Evolutionary conservation across 2,113 vertebrate genomes (phyloP), one percentile per base, ranked within the genome.

Genomic region (Peromyscus polionotus): DNA sequence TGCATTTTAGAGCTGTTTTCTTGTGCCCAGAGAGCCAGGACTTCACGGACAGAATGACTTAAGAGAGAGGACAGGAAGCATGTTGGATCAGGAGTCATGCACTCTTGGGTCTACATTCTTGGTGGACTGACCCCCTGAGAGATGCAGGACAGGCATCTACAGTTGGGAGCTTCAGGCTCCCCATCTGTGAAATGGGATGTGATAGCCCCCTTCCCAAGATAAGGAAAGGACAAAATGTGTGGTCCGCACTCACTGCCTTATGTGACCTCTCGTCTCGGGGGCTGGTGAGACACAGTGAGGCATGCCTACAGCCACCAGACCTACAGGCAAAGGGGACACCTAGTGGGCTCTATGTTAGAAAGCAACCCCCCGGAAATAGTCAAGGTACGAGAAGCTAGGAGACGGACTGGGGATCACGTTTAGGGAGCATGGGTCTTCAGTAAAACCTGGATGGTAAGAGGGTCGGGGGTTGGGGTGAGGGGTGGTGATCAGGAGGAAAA

Each of bases 1-100:
- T 97, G 81, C 96, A 91, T 96, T 96, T 89, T 57, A 87, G 92
- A 81, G 73, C 80, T 59, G 70, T 88, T 95, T 90, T 65, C 80
- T 73, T 48, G 76, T 95, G 39, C 57, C 75, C 54, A 33, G 96
- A 88, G 76, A 93, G 39, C 39, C 13, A 73, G 59, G n/a, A 33
- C 59, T 91, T 77, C 45, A 28, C 4, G 9, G 12, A n/a, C 16
- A 39, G 59, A 85, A n/a, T 91, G 91, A 61, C 24, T 81, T 16
- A 84, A 80, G 45, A 14, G n/a, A 54, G n/a, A 1, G 8, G 1
- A 7, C 12, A 6, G n/a, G 51, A 42, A 31, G 4, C 19, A 4
- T 16, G 22, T 7, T 0, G 2, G 77, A 28, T 48, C 7, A 48
- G 65, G 65, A 72, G 83, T 72, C 80, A 33, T 17, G 9, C 1